These are phyloP conservation scores for Drosophila peninsularis DNA, from an alignment of 2,888 invertebrate species.

Conservation along the genomic window DNA sequence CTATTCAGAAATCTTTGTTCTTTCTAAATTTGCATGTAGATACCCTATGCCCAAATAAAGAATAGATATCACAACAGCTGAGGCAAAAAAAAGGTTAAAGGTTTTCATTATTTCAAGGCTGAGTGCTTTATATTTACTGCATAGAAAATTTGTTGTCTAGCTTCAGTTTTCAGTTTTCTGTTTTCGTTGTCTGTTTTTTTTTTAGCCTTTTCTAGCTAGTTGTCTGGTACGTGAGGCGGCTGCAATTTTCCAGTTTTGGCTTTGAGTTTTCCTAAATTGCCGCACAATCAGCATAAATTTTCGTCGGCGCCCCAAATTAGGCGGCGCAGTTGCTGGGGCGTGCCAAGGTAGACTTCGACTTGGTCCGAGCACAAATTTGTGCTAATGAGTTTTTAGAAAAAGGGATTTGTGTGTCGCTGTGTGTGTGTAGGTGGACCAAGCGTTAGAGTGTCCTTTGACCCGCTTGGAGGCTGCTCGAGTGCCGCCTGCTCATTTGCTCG, in stretches of 20 bases:
- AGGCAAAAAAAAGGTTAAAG: slow-evolving; percentile 46
- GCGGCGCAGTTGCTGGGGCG: slow-evolving; percentile 48
- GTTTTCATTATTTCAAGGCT: slow-evolving; percentile 67
- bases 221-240: slow-evolving; percentile 44
- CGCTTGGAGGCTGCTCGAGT: slow-evolving; percentile 49
- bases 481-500: slow-evolving; percentile 24
- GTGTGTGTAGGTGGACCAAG: slow-evolving; percentile 15
- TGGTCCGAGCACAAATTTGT: slow-evolving; percentile 70
- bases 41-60: not conserved
- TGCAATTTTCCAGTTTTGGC: slow-evolving; percentile 65
- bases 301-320: slow-evolving; percentile 65
- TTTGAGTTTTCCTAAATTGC: slow-evolving; percentile 74
- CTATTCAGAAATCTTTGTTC: not conserved
- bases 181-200: slow-evolving; percentile 1
- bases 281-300: slow-evolving; percentile 81
- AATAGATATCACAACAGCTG: slow-evolving; percentile 12
- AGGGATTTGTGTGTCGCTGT: slow-evolving; percentile 62
- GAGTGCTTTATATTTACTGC: slow-evolving; percentile 64
- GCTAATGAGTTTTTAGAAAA: slow-evolving; percentile 78
- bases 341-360: slow-evolving; percentile 46
- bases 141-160: slow-evolving; percentile 31
- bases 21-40: not conserved
- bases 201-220: slow-evolving; percentile 12
- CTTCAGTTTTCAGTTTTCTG: not conserved
- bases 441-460: slow-evolving; percentile 50